These are phyloP conservation scores for Chaenocephalus aceratus DNA, from an alignment of 2,113 vertebrate genomes.

Conservation along the genomic window DNA sequence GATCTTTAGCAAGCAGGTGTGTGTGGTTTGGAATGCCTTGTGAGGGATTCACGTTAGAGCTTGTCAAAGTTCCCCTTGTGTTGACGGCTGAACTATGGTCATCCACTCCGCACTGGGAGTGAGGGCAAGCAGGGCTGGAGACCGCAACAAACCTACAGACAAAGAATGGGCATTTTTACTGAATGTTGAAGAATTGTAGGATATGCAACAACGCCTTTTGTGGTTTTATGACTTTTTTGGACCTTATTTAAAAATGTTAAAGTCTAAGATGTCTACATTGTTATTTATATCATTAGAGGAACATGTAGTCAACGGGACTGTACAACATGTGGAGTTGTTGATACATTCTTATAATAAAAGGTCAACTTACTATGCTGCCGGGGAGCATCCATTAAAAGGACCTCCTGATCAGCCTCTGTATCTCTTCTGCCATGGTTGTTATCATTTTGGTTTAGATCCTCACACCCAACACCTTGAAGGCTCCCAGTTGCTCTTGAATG, in stretches of 20 bases:
- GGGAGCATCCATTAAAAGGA: conserved; percentile 85
- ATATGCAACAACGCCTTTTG: background rate
- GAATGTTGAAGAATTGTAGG: background rate
- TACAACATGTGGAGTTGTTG: background rate
- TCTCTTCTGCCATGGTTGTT: background rate
- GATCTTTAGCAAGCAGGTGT: conserved; percentile 37
- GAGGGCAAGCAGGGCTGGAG: conserved; percentile 83
- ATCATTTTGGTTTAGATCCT: conserved; percentile 3
- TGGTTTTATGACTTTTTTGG: no score
- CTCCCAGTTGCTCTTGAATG: conserved; percentile 11
- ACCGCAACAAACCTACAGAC: conserved; percentile 73
- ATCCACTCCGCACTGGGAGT: conserved; percentile 80
- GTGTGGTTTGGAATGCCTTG: conserved; percentile 29
- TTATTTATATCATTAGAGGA: background rate
- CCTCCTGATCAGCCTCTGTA: conserved; percentile 81
- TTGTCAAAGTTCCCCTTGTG: conserved; percentile 2
- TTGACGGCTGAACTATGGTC: conserved; percentile 21
- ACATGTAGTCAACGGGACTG: no score
- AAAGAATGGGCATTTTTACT: conserved; percentile 56
- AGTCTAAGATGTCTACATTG: no score
- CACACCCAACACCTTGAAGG: background rate
- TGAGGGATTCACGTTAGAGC: background rate
- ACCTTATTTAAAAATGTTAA: background rate
- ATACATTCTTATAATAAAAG: background rate
- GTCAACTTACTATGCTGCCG: conserved; percentile 79